Evolutionary conservation across 1,140 invertebrate genomes (phyloP).

Genomic region (Papilio machaon): DNA sequence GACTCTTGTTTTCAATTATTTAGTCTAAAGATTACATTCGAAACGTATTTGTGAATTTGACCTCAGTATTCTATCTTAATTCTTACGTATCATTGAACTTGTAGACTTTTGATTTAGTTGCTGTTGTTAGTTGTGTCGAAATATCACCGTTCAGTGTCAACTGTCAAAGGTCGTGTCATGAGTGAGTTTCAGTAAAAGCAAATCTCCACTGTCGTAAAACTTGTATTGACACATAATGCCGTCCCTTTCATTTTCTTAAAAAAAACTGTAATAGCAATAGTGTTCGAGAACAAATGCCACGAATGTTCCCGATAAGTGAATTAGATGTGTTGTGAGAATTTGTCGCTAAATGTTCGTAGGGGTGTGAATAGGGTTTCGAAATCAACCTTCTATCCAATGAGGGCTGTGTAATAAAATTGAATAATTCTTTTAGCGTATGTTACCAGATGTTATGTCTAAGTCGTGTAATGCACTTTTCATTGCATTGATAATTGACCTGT

Average conservation of each 20-base stretch:
- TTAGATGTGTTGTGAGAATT: slow-evolving; percentile 62
- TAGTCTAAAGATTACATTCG: neutral
- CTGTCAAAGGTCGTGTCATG: slow-evolving; percentile 56
- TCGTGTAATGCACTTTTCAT: slow-evolving; percentile 66
- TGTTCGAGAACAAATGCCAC: neutral
- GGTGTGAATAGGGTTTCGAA: slow-evolving; percentile 71
- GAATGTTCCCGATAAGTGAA: slow-evolving; percentile 44
- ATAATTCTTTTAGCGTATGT: slow-evolving; percentile 73
- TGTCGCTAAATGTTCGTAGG: slow-evolving; percentile 47
- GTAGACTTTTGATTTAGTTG: slow-evolving; percentile 40
- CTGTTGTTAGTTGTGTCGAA: slow-evolving; percentile 40
- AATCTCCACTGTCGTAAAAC: neutral
- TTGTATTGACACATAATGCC: slow-evolving; percentile 1
- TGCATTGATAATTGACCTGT: slow-evolving; percentile 64
- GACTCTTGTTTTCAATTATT: neutral
- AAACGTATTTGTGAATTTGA: slow-evolving; percentile 13
- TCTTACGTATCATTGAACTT: slow-evolving; percentile 43
- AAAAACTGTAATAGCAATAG: neutral
- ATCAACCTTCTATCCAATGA: slow-evolving; percentile 68
- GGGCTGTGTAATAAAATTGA: slow-evolving; percentile 66
- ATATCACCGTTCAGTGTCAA: slow-evolving; percentile 43
- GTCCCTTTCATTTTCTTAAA: neutral
- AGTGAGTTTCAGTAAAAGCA: slow-evolving; percentile 47
- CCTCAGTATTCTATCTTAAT: slow-evolving; percentile 26
- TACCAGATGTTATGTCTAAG: slow-evolving; percentile 64